Evolutionary conservation across 2,113 vertebrate genomes (phyloP).

Genomic region (Muscicapa adusta): DNA sequence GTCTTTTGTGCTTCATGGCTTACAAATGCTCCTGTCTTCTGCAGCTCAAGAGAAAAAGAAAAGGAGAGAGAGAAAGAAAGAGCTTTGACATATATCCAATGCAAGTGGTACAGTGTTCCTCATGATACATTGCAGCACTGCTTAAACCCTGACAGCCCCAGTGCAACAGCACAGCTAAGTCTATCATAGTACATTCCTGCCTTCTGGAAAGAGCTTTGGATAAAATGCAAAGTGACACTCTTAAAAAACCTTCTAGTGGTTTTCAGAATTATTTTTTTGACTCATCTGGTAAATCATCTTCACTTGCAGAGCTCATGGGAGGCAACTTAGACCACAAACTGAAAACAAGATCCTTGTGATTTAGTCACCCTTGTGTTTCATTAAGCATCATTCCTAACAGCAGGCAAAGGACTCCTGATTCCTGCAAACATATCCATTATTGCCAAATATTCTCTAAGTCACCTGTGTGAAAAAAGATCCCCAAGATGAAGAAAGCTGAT

Average conservation of each 20-base stretch:
- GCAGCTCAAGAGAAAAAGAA: background rate
- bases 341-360: background rate
- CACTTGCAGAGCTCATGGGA: background rate
- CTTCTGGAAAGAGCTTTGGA: slow-evolving; percentile 4
- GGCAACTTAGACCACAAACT: background rate
- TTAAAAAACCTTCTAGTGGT: background rate
- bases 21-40: slow-evolving; percentile 55
- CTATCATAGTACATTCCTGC: background rate
- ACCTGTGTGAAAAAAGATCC: background rate
- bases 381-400: background rate
- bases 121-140: slow-evolving; percentile 9
- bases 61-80: background rate
- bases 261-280: background rate
- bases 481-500: background rate
- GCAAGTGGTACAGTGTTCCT: background rate
- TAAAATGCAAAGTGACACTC: background rate
- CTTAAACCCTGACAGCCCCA: slow-evolving; percentile 36
- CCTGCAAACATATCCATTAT: background rate
- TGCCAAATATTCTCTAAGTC: background rate
- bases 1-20: slow-evolving; percentile 45
- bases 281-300: background rate
- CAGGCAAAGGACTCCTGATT: background rate
- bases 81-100: slow-evolving; percentile 51
- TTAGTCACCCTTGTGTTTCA: background rate
- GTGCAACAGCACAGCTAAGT: background rate